Conservation (phyloP, 2,113 vertebrate species). For the Mus pahari region DNA sequence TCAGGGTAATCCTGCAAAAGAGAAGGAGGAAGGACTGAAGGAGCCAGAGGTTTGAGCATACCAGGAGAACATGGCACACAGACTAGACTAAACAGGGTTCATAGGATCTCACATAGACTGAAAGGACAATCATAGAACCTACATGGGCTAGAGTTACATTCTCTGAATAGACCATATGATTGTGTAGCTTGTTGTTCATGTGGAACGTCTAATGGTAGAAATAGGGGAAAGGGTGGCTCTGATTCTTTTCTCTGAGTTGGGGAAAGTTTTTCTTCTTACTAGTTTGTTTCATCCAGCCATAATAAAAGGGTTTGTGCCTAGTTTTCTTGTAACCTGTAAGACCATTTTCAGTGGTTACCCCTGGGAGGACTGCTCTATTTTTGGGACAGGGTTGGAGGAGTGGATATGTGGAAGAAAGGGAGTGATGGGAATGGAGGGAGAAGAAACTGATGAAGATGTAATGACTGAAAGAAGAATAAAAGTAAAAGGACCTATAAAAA, state of each 20-base stretch:
- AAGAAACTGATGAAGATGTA: no score
- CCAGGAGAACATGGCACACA: background rate
- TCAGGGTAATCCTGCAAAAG: background rate
- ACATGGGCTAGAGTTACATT: background rate
- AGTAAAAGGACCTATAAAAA: background rate
- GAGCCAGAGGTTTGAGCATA: background rate
- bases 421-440: no score
- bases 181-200: background rate
- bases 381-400: no score
- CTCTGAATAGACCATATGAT: background rate
- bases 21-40: background rate
- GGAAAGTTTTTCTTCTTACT: background rate
- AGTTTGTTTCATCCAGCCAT: background rate
- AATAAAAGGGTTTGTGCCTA: no score
- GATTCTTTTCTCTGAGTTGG: background rate
- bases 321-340: no score
- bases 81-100: no score
- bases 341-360: no score
- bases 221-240: background rate
- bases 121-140: background rate
- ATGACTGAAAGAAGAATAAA: background rate
- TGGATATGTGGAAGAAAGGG: no score
- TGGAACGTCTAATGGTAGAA: background rate
- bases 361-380: no score
- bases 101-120: background rate